Conservation (phyloP, 2,797 vertebrate species). For the Tympanoctomys barrerae region DNA sequence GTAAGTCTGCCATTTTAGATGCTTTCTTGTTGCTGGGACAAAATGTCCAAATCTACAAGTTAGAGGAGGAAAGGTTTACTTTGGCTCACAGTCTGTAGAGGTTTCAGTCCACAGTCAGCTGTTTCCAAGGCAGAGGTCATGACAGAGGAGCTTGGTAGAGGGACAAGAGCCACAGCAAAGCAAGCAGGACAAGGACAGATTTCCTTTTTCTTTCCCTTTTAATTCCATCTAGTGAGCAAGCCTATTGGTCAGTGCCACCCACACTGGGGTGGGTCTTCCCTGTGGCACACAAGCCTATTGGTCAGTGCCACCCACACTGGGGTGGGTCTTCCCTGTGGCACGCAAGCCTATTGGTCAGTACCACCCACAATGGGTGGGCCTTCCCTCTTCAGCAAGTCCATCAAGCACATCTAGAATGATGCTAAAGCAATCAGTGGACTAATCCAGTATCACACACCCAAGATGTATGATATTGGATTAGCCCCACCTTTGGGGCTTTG, state of each 20-base stretch:
- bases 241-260: not conserved
- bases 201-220: not conserved
- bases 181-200: not conserved
- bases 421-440: not conserved
- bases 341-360: not conserved
- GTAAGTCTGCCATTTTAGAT: not conserved
- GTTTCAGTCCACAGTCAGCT: not conserved
- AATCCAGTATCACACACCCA: not conserved
- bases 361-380: not conserved
- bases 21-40: not conserved
- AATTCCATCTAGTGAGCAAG: not conserved
- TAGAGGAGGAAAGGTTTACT: not conserved
- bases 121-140: not conserved
- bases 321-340: not conserved
- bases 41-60: not conserved
- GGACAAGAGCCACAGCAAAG: not conserved
- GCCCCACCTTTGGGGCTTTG: not conserved
- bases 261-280: not conserved
- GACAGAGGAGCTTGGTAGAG: not conserved
- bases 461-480: not conserved
- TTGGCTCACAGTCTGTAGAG: not conserved
- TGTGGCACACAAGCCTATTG: not conserved
- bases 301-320: not conserved
- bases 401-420: not conserved
- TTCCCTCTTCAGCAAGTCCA: not conserved